These are phyloP conservation scores for Mesocricetus auratus DNA, from an alignment of 2,113 vertebrate genomes.

Conservation along the genomic window DNA sequence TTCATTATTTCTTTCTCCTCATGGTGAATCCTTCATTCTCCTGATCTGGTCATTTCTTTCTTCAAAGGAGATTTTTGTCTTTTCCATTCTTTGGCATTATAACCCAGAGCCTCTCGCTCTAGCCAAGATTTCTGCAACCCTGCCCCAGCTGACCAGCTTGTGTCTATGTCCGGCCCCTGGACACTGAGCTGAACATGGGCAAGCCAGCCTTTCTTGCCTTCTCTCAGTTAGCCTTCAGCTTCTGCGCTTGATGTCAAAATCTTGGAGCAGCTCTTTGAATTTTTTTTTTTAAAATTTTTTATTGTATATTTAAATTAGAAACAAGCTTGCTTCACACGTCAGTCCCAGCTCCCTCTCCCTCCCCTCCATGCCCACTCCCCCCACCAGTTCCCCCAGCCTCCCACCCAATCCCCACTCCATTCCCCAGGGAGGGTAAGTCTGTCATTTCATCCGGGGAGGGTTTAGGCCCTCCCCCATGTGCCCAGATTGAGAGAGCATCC, in stretches of 20 bases:
- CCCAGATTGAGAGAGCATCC: no score
- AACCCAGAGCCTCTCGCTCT: not conserved
- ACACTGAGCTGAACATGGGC: not conserved
- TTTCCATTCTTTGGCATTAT: not conserved
- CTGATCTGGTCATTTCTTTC: not conserved
- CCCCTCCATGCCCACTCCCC: no score
- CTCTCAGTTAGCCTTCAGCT: not conserved
- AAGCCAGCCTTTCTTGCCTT: not conserved
- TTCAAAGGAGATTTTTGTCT: conserved; percentile 1
- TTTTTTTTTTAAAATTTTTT: no score
- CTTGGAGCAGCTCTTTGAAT: not conserved
- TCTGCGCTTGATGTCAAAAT: not conserved
- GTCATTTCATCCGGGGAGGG: no score
- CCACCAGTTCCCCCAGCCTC: no score
- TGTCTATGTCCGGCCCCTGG: accelerated
- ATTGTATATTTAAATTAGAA: no score
- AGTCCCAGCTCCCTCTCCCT: no score
- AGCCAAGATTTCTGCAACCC: not conserved
- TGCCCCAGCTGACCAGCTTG: not conserved
- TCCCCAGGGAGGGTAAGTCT: no score
- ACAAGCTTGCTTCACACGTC: no score
- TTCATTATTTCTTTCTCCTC: not conserved
- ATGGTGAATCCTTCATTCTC: not conserved
- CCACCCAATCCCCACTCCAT: no score
- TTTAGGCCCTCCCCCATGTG: no score